Base-by-base conservation (phyloP, 2,797 vertebrate species). In the Scarus forsteni region DNA sequence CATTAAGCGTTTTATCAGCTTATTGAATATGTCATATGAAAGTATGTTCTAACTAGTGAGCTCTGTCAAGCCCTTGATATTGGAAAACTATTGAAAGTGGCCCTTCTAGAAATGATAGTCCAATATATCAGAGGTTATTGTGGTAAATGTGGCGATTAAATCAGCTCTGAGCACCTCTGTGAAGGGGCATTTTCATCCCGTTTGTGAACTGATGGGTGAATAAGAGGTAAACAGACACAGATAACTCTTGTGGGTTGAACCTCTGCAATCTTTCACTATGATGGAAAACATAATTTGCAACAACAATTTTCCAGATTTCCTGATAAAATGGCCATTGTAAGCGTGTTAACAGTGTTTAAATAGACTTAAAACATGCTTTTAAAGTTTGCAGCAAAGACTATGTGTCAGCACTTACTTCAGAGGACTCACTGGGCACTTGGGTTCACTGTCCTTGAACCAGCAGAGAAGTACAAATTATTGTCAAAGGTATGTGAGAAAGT, bases 1-100 rank as follows among this genome's bases (percentile, higher is more conserved):
- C 62, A 66, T 82, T 80, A 67, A 72, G 59, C 52, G 51, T 79
- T 87, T 77, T 73, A 80, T 82, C 68, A 75, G 45, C 42, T 50
- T 72, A 84, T 73, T 79, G 75, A 81, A 70, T 80, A 75, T 74
- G 67, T 69, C 74, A 74, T 65, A 45, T 63, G 48, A 65, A 77
- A 58, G 7, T 61, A 64, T 70, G 42, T 66, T 66, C 58, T 58
- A 70, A 73, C 45, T 27, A 40, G 44, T 75, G 51, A 77, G 59
- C 52, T 75, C 8, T 43, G 70, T 34, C 61, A 63, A 46, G 52
- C 64, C 19, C 51, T 75, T 78, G 63, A 53, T 72, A 69, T 74
- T 60, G 39, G 35, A 79, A 71, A 34, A 58, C 72, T 79, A 85
- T 79, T 60, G 45, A 83, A 50, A 65, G 44, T 53, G 60, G 60